phyloP scores from a whole-genome alignment of 2,797 vertebrate species.

The Enteromius mattozi region DNA sequence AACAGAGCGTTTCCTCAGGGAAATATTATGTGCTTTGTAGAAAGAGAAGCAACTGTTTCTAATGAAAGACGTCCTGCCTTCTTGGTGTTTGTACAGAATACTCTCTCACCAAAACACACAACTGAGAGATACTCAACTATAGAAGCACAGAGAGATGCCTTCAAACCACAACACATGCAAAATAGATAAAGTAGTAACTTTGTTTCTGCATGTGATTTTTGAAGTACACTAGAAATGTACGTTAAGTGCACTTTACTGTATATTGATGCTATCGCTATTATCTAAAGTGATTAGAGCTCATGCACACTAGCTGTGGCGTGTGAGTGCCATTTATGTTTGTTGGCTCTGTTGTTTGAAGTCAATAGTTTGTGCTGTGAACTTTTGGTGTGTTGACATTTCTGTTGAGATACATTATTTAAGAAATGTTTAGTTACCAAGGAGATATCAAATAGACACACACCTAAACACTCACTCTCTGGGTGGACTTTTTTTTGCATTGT shows the following conservation, averaged over 20 bases:
- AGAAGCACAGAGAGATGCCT: background rate
- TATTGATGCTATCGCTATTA: background rate
- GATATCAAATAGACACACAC: slow-evolving; percentile 25
- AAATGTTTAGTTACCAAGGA: slow-evolving; percentile 26
- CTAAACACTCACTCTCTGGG: slow-evolving; percentile 14
- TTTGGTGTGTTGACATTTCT: background rate
- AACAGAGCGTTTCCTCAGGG: background rate
- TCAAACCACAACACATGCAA: background rate
- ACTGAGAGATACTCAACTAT: background rate
- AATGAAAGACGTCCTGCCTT: background rate
- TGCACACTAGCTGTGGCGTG: background rate
- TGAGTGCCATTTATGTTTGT: background rate
- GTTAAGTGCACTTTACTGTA: background rate
- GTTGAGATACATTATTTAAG: slow-evolving; percentile 5
- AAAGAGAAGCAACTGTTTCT: background rate
- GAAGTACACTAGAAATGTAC: background rate
- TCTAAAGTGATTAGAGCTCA: background rate
- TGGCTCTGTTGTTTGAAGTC: background rate
- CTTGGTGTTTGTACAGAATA: background rate
- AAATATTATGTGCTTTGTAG: background rate
- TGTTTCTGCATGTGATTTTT: background rate
- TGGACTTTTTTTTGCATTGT: slow-evolving; percentile 51
- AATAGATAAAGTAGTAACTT: background rate
- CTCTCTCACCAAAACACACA: background rate
- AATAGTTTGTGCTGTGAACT: background rate